Evolutionary conservation across 2,113 vertebrate species (phyloP).

Genomic region (Scalopus aquaticus): DNA sequence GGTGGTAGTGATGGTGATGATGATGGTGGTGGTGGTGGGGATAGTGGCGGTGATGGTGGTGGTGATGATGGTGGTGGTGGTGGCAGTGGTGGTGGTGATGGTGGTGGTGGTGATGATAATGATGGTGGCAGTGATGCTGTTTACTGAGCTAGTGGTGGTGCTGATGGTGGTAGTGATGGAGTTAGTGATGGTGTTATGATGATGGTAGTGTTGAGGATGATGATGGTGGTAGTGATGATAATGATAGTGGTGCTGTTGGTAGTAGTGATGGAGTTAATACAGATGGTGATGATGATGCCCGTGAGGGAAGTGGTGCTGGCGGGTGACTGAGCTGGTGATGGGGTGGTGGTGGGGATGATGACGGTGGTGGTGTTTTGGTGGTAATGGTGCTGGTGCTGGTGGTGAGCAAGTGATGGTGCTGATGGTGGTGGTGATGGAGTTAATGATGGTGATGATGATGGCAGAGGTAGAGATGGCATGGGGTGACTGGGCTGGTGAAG

Average conservation of each 20-base stretch:
- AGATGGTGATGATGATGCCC: not conserved
- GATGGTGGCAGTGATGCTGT: not conserved
- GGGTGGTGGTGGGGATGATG: not conserved
- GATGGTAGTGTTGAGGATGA: accelerated
- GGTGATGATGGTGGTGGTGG: not conserved
- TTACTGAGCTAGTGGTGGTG: not conserved
- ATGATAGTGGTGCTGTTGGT: not conserved
- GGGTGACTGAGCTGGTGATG: no score
- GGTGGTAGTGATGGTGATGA: accelerated
- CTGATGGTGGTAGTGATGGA: not conserved
- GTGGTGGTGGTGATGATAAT: no score
- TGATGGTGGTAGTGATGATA: not conserved
- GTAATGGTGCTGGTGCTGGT: not conserved
- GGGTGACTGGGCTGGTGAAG: accelerated
- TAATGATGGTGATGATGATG: not conserved
- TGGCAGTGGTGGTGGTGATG: not conserved
- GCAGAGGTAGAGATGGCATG: not conserved
- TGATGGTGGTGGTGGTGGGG: not conserved
- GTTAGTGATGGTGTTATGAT: not conserved
- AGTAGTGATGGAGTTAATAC: not conserved
- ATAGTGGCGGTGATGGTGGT: not conserved
- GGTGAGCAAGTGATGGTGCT: not conserved
- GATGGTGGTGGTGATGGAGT: not conserved
- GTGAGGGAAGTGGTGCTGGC: not conserved
- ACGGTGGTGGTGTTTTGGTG: not conserved